These are phyloP conservation scores for Isurus oxyrinchus DNA, from an alignment of 2,113 vertebrate species.

Conservation along the genomic window DNA sequence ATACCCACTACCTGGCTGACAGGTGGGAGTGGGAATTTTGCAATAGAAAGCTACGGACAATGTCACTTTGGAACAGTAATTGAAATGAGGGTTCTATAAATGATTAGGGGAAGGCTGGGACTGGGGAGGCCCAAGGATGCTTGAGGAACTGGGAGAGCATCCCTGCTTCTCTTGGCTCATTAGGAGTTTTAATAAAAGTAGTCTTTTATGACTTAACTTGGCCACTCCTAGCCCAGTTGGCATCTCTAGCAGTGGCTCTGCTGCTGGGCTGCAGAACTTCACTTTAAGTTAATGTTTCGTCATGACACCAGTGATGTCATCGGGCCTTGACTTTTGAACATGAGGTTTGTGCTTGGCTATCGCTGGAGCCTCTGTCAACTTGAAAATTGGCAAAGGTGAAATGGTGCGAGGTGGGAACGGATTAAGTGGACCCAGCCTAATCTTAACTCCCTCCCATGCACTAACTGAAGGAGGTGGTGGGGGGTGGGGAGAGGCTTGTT, in stretches of 20 bases:
- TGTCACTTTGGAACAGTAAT: neutral
- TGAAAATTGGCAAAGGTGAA: neutral
- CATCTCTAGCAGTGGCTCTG: neutral
- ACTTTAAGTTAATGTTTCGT: neutral
- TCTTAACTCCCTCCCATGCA: neutral
- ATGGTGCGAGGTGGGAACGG: neutral
- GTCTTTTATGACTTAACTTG: neutral
- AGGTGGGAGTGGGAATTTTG: neutral
- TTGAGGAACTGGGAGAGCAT: neutral
- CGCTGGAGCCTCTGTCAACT: neutral
- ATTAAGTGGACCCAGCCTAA: neutral
- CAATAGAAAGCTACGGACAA: neutral
- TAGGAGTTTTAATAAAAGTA: neutral
- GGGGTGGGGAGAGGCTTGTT: neutral
- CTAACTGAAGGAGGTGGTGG: neutral
- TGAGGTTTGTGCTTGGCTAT: neutral
- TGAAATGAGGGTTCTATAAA: neutral
- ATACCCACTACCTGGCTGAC: neutral
- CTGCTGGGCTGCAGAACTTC: neutral
- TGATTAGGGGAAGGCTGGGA: neutral
- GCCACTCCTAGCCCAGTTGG: neutral
- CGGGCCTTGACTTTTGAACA: neutral
- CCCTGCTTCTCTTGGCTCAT: neutral
- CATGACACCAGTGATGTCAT: neutral
- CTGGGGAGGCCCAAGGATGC: neutral